Percentiles rank a stretch among this genome's conserved stretches.
Evolutionary conservation across 2,888 invertebrate species (phyloP).

Genomic region (Coenonympha glycerion): DNA sequence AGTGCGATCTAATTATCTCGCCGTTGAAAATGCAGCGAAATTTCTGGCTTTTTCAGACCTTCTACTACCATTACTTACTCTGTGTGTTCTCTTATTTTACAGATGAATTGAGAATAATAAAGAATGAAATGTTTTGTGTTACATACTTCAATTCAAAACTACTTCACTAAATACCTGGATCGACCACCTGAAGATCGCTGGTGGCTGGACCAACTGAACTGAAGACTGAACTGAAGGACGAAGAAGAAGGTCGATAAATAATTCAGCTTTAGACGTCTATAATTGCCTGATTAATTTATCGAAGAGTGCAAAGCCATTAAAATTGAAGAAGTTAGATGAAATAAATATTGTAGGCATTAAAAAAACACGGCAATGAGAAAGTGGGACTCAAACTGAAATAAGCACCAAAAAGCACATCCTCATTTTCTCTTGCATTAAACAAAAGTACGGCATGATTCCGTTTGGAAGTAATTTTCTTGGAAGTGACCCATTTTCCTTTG

Average conservation of each 20-base stretch:
- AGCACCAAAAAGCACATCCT: not conserved
- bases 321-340: not conserved
- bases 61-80: too few relatives aligned
- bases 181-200: too few relatives aligned
- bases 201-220: too few relatives aligned
- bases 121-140: not conserved
- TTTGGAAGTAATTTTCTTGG: constrained; percentile 1
- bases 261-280: too few relatives aligned
- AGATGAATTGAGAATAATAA: too few relatives aligned
- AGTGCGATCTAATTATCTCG: not conserved
- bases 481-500: constrained; percentile 3
- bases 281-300: not conserved
- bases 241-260: too few relatives aligned
- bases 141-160: too few relatives aligned
- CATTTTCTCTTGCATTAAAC: not conserved
- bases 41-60: not conserved
- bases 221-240: too few relatives aligned
- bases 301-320: not conserved
- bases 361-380: not conserved
- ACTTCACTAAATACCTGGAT: too few relatives aligned
- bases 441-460: not conserved
- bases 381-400: too few relatives aligned
- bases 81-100: too few relatives aligned
- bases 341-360: not conserved
- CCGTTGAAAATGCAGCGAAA: not conserved